A percentile compares a stretch with the other conserved stretches of the same genome.
Conservation (phyloP, 2,113 vertebrate genomes). For the Zosterops japonicus region DNA sequence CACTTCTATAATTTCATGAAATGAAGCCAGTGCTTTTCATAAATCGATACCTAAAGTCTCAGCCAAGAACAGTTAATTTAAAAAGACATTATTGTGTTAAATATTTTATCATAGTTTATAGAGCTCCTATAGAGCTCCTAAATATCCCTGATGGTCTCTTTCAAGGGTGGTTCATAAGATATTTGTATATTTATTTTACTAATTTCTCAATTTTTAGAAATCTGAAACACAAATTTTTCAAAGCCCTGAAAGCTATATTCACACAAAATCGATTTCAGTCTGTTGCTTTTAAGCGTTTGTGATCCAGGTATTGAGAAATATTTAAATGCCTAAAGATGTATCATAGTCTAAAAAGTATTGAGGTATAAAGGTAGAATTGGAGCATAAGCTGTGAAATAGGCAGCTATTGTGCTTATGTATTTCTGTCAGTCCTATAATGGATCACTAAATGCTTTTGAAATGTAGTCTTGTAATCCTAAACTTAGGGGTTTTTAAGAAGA, state of each 20-base stretch:
- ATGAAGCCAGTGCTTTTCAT: neutral
- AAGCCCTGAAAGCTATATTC: neutral
- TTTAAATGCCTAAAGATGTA: neutral
- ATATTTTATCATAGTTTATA: neutral
- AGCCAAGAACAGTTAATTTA: neutral
- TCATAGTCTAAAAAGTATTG: neutral
- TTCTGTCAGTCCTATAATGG: neutral
- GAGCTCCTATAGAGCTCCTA: neutral
- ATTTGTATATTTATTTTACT: neutral
- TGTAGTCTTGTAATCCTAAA: neutral
- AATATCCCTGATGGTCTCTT: neutral
- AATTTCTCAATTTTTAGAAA: neutral
- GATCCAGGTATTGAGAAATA: neutral
- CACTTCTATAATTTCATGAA: neutral
- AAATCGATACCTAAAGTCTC: neutral
- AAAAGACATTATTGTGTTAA: neutral
- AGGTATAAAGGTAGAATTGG: neutral
- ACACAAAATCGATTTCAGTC: neutral
- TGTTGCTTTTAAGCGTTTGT: neutral
- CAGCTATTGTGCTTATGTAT: rapidly evolving
- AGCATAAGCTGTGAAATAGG: neutral
- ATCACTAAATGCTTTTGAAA: neutral
- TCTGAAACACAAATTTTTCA: neutral
- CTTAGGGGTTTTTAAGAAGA: neutral
- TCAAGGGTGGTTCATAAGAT: neutral